Evolutionary conservation across 2,888 invertebrate genomes (phyloP), one percentile per base, ranked within the genome.

Genomic region (Drosophila birchii): DNA sequence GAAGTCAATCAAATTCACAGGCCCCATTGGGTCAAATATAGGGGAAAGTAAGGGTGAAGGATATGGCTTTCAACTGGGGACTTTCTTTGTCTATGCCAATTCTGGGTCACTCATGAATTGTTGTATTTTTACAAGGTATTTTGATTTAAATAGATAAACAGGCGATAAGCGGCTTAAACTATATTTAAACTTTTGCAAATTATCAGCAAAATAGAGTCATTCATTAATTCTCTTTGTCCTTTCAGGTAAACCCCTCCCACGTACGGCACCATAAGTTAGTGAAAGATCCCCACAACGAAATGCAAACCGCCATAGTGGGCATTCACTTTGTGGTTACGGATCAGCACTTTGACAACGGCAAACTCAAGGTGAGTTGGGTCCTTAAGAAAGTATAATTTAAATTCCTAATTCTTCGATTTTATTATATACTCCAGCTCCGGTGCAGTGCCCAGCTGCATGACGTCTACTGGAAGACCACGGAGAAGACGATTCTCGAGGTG

Each of bases 361-460:
- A 94, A 86, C 90, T 94, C 38, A 94, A 94, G 92, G 94, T 93
- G 66, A 84, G 79, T 70, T 44, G 0, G 0, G 6, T 11, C 3
- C 5, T 18, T 3, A 12, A 9, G 3, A 0, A n/a, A 2, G 12
- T 0, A 5, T 29, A 2, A 26, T 2, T 8, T n/a, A 6, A 1
- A 32, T n/a, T 41, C 14, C 18, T 26, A 23, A 16, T 26, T 45
- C 18, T 1, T n/a, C 41, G 16, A n/a, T 26, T 60, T 5, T n/a
- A n/a, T 1, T 95, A 53, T 36, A 16, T 6, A 14, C 2, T 3
- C 38, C 68, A 94, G 93, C 92, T 95, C 45, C 94, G 95, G 3
- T 95, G 95, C 91, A 94, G 94, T 74, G 95, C 95, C 1, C 94
- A 94, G 72, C 93, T 95, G 81, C 94, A 95, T 89, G 93, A 94